Evolutionary conservation across 1,140 invertebrate genomes (phyloP).

Genomic region (Fopius arisanus): DNA sequence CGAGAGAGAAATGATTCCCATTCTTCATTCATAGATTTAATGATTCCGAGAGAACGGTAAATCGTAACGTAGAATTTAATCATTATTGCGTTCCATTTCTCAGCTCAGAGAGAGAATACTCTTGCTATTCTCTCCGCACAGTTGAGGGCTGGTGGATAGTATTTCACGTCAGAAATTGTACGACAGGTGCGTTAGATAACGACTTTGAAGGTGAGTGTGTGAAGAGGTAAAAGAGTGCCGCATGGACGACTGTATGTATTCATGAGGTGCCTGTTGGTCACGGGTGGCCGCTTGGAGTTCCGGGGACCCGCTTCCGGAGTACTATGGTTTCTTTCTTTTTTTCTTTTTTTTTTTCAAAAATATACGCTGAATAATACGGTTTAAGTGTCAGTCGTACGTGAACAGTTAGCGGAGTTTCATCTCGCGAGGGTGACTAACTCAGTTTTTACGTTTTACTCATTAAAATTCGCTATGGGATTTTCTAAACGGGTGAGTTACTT

Average conservation of each 20-base stretch:
- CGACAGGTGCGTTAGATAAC: conserved; percentile 51
- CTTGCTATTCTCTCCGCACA: conserved; percentile 8
- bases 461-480: conserved; percentile 49
- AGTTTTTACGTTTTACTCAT: neutral
- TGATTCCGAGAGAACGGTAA: neutral
- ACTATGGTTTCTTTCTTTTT: conserved; percentile 60
- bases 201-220: conserved; percentile 25
- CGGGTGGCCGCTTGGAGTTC: conserved; percentile 61
- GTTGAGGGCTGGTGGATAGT: conserved; percentile 11
- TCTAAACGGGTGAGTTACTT: conserved; percentile 51
- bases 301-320: conserved; percentile 63
- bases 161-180: conserved; percentile 3
- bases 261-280: conserved; percentile 55
- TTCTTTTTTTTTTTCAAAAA: conserved; percentile 22
- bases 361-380: conserved; percentile 38
- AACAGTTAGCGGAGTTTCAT: conserved; percentile 40
- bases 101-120: conserved; percentile 13
- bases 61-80: conserved; percentile 13
- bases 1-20: neutral
- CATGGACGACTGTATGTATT: conserved; percentile 44
- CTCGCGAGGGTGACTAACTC: neutral
- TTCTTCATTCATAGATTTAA: conserved; percentile 5
- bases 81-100: neutral
- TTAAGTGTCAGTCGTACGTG: conserved; percentile 47
- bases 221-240: conserved; percentile 26